phyloP scores from a whole-genome alignment of 2,113 vertebrate species.

The Aspiorhynchus laticeps region DNA sequence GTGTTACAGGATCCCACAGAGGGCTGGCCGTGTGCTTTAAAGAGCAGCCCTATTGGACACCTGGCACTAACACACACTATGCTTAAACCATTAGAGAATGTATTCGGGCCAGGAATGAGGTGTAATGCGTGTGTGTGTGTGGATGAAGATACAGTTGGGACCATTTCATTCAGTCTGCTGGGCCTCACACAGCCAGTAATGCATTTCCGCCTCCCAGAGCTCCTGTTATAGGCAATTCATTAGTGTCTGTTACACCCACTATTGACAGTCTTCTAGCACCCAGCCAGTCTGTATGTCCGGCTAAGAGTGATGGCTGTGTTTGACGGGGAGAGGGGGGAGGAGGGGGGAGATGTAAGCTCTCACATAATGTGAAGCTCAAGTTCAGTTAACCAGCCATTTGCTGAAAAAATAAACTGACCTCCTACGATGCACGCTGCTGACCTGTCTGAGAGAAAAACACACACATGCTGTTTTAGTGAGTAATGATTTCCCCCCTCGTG shows the following conservation, averaged over 20 bases:
- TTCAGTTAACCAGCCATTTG: constrained; percentile 45
- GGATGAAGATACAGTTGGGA: constrained; percentile 29
- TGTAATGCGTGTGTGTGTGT: constrained; percentile 25
- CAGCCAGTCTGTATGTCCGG: constrained; percentile 63
- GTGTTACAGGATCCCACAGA: constrained; percentile 52
- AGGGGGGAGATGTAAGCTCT: neutral
- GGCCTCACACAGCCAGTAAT: constrained; percentile 43
- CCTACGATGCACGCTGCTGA: neutral
- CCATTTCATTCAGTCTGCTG: constrained; percentile 35
- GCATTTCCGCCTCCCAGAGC: constrained; percentile 43
- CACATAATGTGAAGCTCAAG: constrained; percentile 51
- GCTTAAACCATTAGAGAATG: constrained; percentile 53
- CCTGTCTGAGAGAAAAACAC: neutral
- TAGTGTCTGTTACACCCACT: constrained; percentile 73
- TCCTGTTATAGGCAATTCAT: constrained; percentile 69
- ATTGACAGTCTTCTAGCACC: constrained; percentile 73
- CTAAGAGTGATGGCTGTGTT: constrained; percentile 52
- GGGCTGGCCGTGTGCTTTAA: constrained; percentile 51
- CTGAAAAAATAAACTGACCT: constrained; percentile 38
- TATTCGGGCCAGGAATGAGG: constrained; percentile 59
- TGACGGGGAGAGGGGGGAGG: constrained; percentile 12
- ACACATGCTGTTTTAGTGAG: constrained; percentile 1
- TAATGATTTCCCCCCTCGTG: neutral
- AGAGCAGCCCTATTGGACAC: constrained; percentile 65
- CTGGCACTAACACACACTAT: constrained; percentile 58